A percentile compares a stretch with the other conserved stretches of the same genome.
Evolutionary conservation across 2,888 invertebrate species (phyloP).

Genomic region (Petrophora chlorosata): DNA sequence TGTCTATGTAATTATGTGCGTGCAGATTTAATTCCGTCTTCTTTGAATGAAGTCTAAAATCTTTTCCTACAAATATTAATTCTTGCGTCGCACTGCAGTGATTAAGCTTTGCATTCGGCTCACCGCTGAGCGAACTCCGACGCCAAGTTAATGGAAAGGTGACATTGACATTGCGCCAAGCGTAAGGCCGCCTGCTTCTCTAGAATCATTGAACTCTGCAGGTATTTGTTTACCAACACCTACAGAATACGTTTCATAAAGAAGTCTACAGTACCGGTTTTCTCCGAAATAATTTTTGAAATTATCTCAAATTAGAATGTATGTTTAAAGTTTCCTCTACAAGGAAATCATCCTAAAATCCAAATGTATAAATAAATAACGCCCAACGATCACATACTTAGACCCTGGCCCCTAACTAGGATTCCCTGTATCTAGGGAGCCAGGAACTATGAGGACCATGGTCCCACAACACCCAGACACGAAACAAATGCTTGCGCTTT

Average conservation of each 20-base stretch:
- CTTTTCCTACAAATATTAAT: slow-evolving; percentile 15
- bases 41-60: too few species aligned
- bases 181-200: slow-evolving; percentile 41
- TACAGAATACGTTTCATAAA: slow-evolving; percentile 33
- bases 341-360: too few species aligned
- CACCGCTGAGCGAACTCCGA: slow-evolving; percentile 8
- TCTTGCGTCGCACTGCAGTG: slow-evolving; percentile 4
- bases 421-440: too few species aligned
- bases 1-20: too few species aligned
- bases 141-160: slow-evolving; percentile 56
- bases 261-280: slow-evolving; percentile 5
- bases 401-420: too few species aligned
- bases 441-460: too few species aligned
- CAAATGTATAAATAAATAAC: too few species aligned
- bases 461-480: too few species aligned
- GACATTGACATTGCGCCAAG: slow-evolving; percentile 73
- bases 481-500: too few species aligned
- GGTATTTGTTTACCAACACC: slow-evolving; percentile 54
- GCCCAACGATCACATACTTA: too few species aligned
- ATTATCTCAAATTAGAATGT: background rate
- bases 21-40: too few species aligned
- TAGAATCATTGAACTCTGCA: slow-evolving; percentile 62
- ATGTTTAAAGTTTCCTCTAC: background rate
- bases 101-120: slow-evolving; percentile 9
- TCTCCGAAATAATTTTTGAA: background rate